Evolutionary conservation across 2,113 vertebrate genomes (phyloP).

Genomic region (Halichoerus grypus): DNA sequence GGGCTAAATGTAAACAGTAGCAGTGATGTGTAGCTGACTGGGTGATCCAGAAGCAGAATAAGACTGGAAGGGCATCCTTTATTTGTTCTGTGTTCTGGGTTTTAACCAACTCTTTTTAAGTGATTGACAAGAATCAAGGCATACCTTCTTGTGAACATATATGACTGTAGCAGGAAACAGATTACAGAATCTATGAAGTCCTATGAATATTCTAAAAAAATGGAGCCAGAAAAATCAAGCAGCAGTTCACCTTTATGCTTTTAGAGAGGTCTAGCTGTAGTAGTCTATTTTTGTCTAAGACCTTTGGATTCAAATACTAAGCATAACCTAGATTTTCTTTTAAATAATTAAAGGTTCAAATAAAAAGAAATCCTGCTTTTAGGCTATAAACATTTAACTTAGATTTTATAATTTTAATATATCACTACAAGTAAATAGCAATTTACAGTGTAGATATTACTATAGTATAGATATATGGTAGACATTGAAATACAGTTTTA

Average conservation of each 20-base stretch:
- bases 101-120: conserved; percentile 87
- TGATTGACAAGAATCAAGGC: conserved; percentile 87
- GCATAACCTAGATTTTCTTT: background rate
- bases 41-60: conserved; percentile 89
- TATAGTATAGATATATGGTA: background rate
- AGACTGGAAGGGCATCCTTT: conserved; percentile 88
- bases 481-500: background rate
- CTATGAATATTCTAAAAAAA: conserved; percentile 7
- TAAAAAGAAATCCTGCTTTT: background rate
- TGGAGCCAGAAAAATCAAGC: background rate
- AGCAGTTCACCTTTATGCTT: background rate
- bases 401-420: conserved; percentile 26
- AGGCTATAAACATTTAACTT: conserved; percentile 34
- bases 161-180: conserved; percentile 16
- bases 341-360: background rate
- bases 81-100: conserved; percentile 89
- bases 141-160: conserved; percentile 84
- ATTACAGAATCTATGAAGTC: background rate
- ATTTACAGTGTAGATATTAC: background rate
- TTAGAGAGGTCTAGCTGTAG: background rate
- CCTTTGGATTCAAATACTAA: background rate
- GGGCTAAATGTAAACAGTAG: conserved; percentile 74
- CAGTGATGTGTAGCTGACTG: conserved; percentile 84
- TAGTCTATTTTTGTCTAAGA: background rate
- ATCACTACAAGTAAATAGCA: background rate